phyloP scores from a whole-genome alignment of 2,797 vertebrate genomes.

The Microhierax caerulescens region DNA sequence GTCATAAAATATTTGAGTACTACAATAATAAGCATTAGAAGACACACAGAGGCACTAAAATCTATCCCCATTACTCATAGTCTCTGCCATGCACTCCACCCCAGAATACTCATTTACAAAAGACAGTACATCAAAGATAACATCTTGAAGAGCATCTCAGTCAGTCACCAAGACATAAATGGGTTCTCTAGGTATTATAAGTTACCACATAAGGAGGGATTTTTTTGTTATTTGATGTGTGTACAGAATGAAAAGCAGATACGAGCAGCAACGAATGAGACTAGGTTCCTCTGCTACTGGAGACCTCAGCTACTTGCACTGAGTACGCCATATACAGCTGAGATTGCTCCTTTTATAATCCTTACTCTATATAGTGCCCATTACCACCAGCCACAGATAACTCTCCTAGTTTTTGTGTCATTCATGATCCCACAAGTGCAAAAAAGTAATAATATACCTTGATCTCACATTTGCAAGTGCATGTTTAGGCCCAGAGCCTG shows the following conservation, averaged over 20 bases:
- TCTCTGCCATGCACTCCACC: background rate
- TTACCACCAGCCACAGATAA: background rate
- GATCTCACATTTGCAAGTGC: background rate
- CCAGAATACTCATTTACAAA: background rate
- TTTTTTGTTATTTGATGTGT: background rate
- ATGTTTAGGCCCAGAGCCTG: background rate
- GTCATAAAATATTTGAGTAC: background rate
- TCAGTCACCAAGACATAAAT: background rate
- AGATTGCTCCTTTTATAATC: background rate
- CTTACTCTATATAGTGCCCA: background rate
- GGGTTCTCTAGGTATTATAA: background rate
- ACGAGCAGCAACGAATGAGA: background rate
- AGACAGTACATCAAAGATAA: background rate
- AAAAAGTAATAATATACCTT: background rate
- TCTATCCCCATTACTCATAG: background rate
- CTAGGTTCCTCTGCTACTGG: background rate
- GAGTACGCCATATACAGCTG: background rate
- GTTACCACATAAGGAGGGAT: background rate
- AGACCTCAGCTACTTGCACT: background rate
- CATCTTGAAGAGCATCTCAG: background rate
- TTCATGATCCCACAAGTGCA: background rate
- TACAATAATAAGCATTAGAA: background rate
- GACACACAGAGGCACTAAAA: background rate
- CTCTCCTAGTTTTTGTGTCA: background rate
- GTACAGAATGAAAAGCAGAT: background rate